Evolutionary conservation across 92 coral and sea anemone genomes (phyloP), one percentile per base, ranked within the genome.

Genomic region (Paragorgia papillata): DNA sequence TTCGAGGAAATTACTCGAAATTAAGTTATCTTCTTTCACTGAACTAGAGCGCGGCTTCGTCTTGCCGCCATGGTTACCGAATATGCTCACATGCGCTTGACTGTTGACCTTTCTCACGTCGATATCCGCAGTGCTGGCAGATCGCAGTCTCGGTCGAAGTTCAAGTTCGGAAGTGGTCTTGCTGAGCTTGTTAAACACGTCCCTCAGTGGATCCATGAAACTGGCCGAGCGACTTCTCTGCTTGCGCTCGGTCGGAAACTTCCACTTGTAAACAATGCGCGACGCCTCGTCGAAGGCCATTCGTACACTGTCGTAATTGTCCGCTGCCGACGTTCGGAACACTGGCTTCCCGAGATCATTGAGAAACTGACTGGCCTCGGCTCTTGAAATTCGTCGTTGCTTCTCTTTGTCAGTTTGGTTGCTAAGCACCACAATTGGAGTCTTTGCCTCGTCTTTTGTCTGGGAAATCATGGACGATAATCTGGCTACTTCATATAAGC

Each of bases 221-320:
- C 78, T 71, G 1, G 64, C 78, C 18, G 78, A 71, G 50, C 78
- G 62, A 39, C 78, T 71, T 0, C 78, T 63, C 49, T 22, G 64
- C 22, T 58, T 53, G 30, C 78, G 63, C 26, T 55, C 64, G 3
- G 37, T 22, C 17, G 78, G 78, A 41, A 71, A 71, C 19, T 71
- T 71, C 78, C 78, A 71, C 49, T 54, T 53, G 64, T 71, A 71
- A 0, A 71, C 64, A 49, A 71, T 19, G 18, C 78, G 78, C 18
- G 78, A 71, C 30, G 78, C 78, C 35, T 71, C 78, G 63, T 71
- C 78, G 25, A 71, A 71, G 19, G 63, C 78, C 51, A 17, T 55
- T 55, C 78, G 78, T 51, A 71, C 78, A 25, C 64, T 71, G 78
- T 71, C 78, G 63, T 71, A 71, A 71, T 71, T 71, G 63, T 71